Evolutionary conservation across 2,113 vertebrate genomes (phyloP).

Genomic region (Elephantulus edwardii): DNA sequence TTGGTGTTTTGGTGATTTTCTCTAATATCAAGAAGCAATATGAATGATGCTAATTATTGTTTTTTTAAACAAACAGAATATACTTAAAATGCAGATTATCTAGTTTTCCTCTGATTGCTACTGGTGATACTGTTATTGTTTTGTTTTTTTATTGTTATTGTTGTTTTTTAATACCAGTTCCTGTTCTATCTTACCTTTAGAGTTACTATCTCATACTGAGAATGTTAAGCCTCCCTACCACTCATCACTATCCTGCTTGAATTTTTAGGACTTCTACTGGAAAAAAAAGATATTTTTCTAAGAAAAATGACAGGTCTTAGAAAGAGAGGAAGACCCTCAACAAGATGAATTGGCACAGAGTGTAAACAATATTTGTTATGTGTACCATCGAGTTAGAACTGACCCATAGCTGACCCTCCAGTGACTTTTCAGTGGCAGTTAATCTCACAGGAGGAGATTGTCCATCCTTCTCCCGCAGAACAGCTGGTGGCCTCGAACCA

Average conservation of each 20-base stretch:
- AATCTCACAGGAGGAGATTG: background rate
- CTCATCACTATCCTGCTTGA: fast-evolving
- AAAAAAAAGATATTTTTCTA: too few relatives aligned
- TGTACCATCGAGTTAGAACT: too few relatives aligned
- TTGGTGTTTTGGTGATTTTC: background rate
- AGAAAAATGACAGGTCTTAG: too few relatives aligned
- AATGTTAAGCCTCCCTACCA: background rate
- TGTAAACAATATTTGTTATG: too few relatives aligned
- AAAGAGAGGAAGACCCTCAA: too few relatives aligned
- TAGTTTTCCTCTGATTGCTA: background rate
- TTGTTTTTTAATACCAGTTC: background rate
- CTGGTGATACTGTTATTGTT: background rate
- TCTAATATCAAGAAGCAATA: constrained; percentile 7
- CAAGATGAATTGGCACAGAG: too few relatives aligned
- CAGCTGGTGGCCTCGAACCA: too few relatives aligned
- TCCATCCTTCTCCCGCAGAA: background rate
- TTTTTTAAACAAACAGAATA: background rate
- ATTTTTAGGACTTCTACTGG: background rate
- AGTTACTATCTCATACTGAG: background rate
- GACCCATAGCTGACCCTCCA: too few relatives aligned
- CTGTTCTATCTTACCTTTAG: background rate
- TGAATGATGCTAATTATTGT: background rate
- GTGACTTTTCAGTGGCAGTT: background rate
- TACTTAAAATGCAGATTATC: background rate
- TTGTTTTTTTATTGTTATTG: too few relatives aligned